Evolutionary conservation across 2,888 invertebrate genomes (phyloP).

Genomic region (Oxytorus armatus): DNA sequence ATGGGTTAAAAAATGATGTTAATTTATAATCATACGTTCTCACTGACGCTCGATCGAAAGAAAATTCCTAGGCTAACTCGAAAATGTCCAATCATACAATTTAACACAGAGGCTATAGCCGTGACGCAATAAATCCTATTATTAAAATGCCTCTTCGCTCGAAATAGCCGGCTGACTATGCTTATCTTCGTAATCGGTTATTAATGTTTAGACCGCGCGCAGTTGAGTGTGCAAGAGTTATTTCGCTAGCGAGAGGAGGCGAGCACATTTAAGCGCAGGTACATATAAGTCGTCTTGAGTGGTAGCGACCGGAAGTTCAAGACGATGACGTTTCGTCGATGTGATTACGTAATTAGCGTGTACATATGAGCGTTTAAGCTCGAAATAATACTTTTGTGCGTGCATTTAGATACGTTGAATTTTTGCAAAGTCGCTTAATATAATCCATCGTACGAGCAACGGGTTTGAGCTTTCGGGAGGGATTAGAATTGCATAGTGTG

Average conservation of each 20-base stretch:
- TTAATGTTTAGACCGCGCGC: slow-evolving; percentile 76
- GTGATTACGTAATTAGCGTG: slow-evolving; percentile 15
- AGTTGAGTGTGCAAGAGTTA: slow-evolving; percentile 30
- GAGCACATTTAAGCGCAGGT: slow-evolving; percentile 4
- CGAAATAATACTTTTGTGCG: slow-evolving; percentile 54
- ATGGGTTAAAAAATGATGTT: not conserved
- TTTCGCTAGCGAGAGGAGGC: not conserved
- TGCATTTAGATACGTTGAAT: slow-evolving; percentile 18
- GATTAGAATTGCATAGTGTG: slow-evolving; percentile 7
- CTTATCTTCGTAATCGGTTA: slow-evolving; percentile 82
- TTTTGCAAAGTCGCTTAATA: slow-evolving; percentile 24
- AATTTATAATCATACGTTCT: not conserved
- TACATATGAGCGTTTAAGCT: slow-evolving; percentile 40
- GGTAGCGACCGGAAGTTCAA: slow-evolving; percentile 71
- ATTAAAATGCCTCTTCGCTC: slow-evolving; percentile 81
- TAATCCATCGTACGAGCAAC: slow-evolving; percentile 28
- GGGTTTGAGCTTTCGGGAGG: slow-evolving; percentile 11
- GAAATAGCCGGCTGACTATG: slow-evolving; percentile 79
- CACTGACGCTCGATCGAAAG: slow-evolving; percentile 15
- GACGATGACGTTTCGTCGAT: slow-evolving; percentile 45
- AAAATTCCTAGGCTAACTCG: not conserved
- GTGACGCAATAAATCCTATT: slow-evolving; percentile 80
- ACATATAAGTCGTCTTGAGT: slow-evolving; percentile 22
- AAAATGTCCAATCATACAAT: slow-evolving; percentile 29
- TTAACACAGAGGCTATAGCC: slow-evolving; percentile 41